Evolutionary conservation across 2,888 invertebrate genomes (phyloP).

Genomic region (Hylaea fasciaria): DNA sequence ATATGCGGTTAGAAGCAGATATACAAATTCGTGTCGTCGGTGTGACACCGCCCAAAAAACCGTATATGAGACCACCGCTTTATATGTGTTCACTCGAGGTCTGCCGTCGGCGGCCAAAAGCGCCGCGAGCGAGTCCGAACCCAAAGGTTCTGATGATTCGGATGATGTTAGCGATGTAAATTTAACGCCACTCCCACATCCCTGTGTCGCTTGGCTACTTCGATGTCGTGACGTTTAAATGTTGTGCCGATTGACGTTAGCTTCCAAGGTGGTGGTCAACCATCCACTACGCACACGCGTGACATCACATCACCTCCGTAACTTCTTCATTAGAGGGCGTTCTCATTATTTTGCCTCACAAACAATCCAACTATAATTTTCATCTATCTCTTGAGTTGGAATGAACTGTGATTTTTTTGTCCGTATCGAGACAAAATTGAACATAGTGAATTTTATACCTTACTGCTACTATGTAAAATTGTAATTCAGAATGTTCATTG

Average conservation of each 20-base stretch:
- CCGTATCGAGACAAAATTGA: constrained; percentile 19
- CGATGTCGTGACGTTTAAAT: constrained; percentile 61
- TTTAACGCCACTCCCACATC: constrained; percentile 62
- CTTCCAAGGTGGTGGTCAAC: constrained; percentile 72
- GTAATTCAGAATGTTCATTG: constrained; percentile 66
- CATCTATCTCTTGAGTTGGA: constrained; percentile 53
- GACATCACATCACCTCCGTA: constrained; percentile 46
- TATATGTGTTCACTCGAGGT: constrained; percentile 47
- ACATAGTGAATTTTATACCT: constrained; percentile 61
- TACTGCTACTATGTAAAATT: constrained; percentile 76
- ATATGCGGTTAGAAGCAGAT: constrained; percentile 11
- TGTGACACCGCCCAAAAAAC: constrained; percentile 42
- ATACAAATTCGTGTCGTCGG: constrained; percentile 30
- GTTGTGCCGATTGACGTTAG: constrained; percentile 69
- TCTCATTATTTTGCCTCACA: constrained; percentile 61
- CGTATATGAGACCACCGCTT: constrained; percentile 50
- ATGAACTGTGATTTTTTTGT: constrained; percentile 47
- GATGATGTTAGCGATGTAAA: constrained; percentile 47
- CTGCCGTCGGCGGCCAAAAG: constrained; percentile 46
- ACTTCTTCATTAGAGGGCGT: constrained; percentile 50
- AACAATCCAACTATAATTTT: constrained; percentile 45
- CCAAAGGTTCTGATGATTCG: constrained; percentile 30
- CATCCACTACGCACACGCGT: constrained; percentile 52
- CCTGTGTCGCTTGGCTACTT: constrained; percentile 72
- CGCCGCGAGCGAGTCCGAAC: constrained; percentile 22